These are phyloP conservation scores for Pteronura brasiliensis DNA, from an alignment of 2,113 vertebrate species.

Conservation along the genomic window DNA sequence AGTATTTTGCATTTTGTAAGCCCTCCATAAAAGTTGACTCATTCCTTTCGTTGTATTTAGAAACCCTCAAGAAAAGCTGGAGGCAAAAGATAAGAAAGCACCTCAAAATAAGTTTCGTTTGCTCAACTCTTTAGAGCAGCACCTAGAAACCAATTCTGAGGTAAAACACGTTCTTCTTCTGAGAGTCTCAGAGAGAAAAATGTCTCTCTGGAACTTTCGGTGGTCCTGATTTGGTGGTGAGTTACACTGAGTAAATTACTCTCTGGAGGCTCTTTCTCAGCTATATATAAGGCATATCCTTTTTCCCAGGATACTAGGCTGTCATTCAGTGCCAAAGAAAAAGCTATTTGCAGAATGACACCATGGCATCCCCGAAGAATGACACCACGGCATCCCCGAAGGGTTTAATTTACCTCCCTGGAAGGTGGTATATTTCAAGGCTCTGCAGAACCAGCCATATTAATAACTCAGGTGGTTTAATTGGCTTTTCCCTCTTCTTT, in stretches of 20 bases:
- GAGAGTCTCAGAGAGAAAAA: neutral
- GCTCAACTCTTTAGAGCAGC: neutral
- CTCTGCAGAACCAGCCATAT: conserved; percentile 7
- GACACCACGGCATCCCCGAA: conserved; percentile 38
- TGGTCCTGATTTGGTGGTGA: conserved; percentile 47
- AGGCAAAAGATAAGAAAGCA: neutral
- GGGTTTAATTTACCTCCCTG: conserved; percentile 62
- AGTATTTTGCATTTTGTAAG: neutral
- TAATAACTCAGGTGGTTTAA: conserved; percentile 71
- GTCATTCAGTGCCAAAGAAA: conserved; percentile 66
- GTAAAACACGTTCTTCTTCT: conserved; percentile 37
- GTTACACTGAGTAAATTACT: conserved; percentile 52
- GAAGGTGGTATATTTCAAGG: conserved; percentile 58
- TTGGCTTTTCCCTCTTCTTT: conserved; percentile 57
- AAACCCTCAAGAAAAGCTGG: neutral
- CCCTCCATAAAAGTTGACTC: neutral
- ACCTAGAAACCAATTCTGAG: conserved; percentile 27
- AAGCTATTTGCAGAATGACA: conserved; percentile 66
- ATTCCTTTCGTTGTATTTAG: neutral
- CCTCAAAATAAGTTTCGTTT: conserved; percentile 21
- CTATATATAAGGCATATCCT: conserved; percentile 14
- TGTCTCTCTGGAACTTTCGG: conserved; percentile 19
- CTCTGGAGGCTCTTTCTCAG: conserved; percentile 1
- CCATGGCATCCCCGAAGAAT: conserved; percentile 22
- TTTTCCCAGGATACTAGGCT: conserved; percentile 49